Conservation (phyloP, 53 echinoderm and acorn worm genomes). For the Apostichopus leukothele region DNA sequence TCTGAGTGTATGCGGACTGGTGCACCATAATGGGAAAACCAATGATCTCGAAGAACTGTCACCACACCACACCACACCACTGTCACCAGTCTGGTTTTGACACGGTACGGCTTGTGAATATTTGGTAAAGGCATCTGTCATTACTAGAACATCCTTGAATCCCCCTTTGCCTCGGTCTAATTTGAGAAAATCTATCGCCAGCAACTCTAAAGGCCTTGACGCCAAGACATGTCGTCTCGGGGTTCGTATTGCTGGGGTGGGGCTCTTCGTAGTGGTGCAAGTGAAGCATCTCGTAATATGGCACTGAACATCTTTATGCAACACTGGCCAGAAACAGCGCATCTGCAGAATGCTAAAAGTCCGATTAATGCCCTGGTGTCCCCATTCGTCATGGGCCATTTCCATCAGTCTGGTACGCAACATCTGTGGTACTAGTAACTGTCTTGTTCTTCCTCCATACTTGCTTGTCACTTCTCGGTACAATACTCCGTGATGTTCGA, state of each 20-base stretch:
- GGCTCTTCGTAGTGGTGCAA: conserved; percentile 47
- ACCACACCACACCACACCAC: too few relatives aligned
- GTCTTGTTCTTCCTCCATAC: too few relatives aligned
- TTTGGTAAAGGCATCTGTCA: conserved; percentile 56
- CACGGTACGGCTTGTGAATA: conserved; percentile 48
- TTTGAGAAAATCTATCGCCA: conserved; percentile 56
- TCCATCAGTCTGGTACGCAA: conserved; percentile 5
- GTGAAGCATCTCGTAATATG: conserved; percentile 38
- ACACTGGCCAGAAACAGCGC: conserved; percentile 45
- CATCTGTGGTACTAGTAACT: too few relatives aligned
- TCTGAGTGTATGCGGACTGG: conserved; percentile 43
- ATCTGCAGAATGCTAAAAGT: conserved; percentile 4
- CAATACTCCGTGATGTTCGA: conserved; percentile 24
- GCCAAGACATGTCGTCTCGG: conserved; percentile 54
- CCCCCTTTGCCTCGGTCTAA: conserved; percentile 46
- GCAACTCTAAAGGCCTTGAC: conserved; percentile 37
- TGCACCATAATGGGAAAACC: conserved; percentile 45
- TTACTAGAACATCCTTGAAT: conserved; percentile 48
- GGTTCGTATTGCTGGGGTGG: conserved; percentile 24
- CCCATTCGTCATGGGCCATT: conserved; percentile 47
- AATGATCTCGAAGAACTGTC: conserved; percentile 36
- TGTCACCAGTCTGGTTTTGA: conserved; percentile 42
- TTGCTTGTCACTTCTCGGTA: not conserved
- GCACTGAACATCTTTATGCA: conserved; percentile 5
- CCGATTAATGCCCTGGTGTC: conserved; percentile 21